Evolutionary conservation across 2,888 invertebrate genomes (phyloP).

Genomic region (Zelleria hepariella): DNA sequence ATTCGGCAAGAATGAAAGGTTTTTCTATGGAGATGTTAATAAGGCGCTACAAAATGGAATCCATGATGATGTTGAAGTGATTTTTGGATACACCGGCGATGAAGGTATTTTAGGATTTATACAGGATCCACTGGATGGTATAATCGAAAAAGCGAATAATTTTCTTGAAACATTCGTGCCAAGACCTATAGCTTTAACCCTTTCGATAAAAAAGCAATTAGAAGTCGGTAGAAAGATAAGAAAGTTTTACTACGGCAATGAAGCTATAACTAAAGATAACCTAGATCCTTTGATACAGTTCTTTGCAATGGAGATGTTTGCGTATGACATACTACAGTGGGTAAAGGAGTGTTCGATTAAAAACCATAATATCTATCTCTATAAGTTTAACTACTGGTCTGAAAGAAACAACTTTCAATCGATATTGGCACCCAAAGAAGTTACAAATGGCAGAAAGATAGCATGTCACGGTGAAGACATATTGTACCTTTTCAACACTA

Average conservation of each 20-base stretch:
- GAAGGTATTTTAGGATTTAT: conserved; percentile 59
- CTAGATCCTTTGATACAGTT: conserved; percentile 19
- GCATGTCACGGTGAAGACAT: conserved; percentile 17
- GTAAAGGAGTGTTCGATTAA: too few species aligned
- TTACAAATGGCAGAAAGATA: conserved; percentile 12
- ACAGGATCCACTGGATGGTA: conserved; percentile 1
- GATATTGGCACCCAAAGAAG: conserved; percentile 6
- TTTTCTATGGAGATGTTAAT: conserved; percentile 19
- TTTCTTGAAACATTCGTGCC: conserved; percentile 23
- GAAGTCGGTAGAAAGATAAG: conserved; percentile 19
- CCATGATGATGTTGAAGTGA: conserved; percentile 66
- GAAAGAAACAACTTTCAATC: conserved; percentile 11
- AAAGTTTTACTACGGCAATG: conserved; percentile 21
- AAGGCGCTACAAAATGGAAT: conserved; percentile 35
- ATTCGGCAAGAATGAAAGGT: conserved; percentile 21
- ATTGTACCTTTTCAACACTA: conserved; percentile 17
- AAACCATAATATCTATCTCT: too few species aligned
- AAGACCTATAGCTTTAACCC: too few species aligned
- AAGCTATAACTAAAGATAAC: conserved; percentile 15
- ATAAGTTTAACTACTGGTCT: conserved; percentile 11
- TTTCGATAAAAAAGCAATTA: conserved; percentile 16
- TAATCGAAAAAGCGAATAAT: conserved; percentile 15
- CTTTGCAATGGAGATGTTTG: too few species aligned
- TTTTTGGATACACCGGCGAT: conserved; percentile 76
- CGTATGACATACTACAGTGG: too few species aligned